phyloP scores from a whole-genome alignment of 2,797 vertebrate genomes.

The Myotis planiceps region DNA sequence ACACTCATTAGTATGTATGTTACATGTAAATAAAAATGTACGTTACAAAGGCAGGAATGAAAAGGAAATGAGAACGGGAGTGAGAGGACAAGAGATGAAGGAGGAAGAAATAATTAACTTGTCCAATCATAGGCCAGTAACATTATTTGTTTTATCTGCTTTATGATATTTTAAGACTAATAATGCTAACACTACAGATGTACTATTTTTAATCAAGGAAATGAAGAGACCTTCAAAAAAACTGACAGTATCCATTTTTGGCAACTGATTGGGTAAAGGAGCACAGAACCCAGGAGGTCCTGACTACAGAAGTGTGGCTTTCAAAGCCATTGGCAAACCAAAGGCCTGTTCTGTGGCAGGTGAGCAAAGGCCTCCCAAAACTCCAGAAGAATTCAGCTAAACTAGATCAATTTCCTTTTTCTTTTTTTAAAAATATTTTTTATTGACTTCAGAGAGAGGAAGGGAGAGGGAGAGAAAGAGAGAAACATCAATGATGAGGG shows the following conservation, averaged over 20 bases:
- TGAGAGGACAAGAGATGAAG: neutral
- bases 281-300: neutral
- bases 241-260: neutral
- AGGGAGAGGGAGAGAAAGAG: too few species aligned
- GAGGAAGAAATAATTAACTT: accelerated
- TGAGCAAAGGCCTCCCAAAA: neutral
- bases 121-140: neutral
- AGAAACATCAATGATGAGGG: too few species aligned
- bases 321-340: neutral
- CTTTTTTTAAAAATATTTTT: too few species aligned
- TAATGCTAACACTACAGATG: neutral
- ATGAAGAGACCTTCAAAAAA: neutral
- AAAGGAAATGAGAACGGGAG: neutral
- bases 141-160: neutral
- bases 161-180: neutral
- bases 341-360: neutral
- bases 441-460: too few species aligned
- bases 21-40: neutral
- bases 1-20: neutral
- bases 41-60: neutral
- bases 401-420: neutral
- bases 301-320: neutral
- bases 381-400: neutral
- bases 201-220: neutral
- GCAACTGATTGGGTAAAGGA: neutral